Conservation (phyloP, 2,797 vertebrate genomes). For the Sebastes dallii region DNA sequence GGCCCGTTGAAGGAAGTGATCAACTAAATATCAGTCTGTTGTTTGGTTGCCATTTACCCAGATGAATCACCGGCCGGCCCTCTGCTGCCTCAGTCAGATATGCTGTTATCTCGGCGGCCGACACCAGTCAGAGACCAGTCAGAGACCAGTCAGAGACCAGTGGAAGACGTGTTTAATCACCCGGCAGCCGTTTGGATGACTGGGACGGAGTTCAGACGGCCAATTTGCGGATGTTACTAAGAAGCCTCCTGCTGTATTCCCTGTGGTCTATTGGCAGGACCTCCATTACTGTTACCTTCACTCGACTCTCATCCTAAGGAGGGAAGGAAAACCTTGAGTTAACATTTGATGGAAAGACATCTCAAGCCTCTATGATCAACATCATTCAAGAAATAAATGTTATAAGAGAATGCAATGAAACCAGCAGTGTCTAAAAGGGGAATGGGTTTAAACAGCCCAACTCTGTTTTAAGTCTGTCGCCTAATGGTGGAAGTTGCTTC, state of each 20-base stretch:
- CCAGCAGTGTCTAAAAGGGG: neutral
- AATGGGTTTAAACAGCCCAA: too few relatives aligned
- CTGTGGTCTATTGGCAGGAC: conserved; percentile 87
- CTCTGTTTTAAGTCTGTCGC: neutral
- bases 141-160: neutral
- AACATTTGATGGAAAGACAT: neutral
- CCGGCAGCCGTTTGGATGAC: conserved; percentile 9
- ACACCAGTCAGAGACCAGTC: conserved; percentile 13
- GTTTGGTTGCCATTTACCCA: conserved; percentile 45
- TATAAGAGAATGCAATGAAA: neutral
- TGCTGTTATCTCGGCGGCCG: conserved; percentile 29
- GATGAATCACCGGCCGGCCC: conserved; percentile 35
- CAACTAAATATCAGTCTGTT: conserved; percentile 48
- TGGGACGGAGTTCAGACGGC: conserved; percentile 28
- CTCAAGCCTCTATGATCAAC: neutral
- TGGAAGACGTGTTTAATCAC: conserved; percentile 6
- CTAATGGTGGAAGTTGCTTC: neutral
- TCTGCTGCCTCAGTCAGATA: conserved; percentile 37
- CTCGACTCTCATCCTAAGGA: conserved; percentile 87
- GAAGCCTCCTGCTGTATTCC: conserved; percentile 86
- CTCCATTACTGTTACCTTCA: conserved; percentile 88
- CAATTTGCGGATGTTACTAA: conserved; percentile 84
- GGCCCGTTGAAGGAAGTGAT: neutral
- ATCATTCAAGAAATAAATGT: neutral
- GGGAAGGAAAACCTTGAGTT: neutral